A percentile compares a stretch with the other conserved stretches of the same genome.
Conservation (phyloP, 2,888 invertebrate genomes). For the Limulus polyphemus region DNA sequence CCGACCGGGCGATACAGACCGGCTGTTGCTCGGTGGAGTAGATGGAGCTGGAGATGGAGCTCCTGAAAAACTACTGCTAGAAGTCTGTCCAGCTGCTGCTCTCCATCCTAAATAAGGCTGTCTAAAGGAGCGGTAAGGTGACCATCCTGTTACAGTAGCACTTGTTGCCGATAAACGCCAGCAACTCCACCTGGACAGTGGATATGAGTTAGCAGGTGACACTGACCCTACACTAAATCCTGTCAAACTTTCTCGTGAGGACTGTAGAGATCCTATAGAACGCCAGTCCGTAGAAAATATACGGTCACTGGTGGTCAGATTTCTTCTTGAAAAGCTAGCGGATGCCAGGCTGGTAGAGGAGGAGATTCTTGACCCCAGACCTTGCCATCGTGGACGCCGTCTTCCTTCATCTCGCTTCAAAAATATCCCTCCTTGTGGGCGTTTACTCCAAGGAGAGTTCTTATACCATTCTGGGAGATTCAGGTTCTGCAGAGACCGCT, state of each 20-base stretch:
- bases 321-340: slow-evolving; percentile 21
- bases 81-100: slow-evolving; percentile 15
- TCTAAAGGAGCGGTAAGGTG: slow-evolving; percentile 21
- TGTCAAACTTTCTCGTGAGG: slow-evolving; percentile 33
- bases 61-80: slow-evolving; percentile 12
- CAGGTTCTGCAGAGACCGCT: slow-evolving; percentile 81
- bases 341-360: slow-evolving; percentile 47
- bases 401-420: slow-evolving; percentile 36
- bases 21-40: slow-evolving; percentile 16
- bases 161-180: slow-evolving; percentile 50
- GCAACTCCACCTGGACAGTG: slow-evolving; percentile 40
- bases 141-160: slow-evolving; percentile 36
- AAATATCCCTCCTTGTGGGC: slow-evolving; percentile 20
- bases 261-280: slow-evolving; percentile 25
- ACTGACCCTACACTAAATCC: slow-evolving; percentile 40
- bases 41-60: slow-evolving; percentile 12
- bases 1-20: slow-evolving; percentile 17
- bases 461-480: slow-evolving; percentile 93
- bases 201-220: slow-evolving; percentile 10
- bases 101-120: slow-evolving; percentile 23
- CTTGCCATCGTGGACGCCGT: slow-evolving; percentile 37
- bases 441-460: slow-evolving; percentile 34
- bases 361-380: slow-evolving; percentile 56
- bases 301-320: slow-evolving; percentile 18
- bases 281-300: slow-evolving; percentile 22